Percentiles rank a stretch among this genome's conserved stretches.
These are phyloP conservation scores for Gonocerus acuteangulatus DNA, from an alignment of 2,888 invertebrate species.

Conservation along the genomic window DNA sequence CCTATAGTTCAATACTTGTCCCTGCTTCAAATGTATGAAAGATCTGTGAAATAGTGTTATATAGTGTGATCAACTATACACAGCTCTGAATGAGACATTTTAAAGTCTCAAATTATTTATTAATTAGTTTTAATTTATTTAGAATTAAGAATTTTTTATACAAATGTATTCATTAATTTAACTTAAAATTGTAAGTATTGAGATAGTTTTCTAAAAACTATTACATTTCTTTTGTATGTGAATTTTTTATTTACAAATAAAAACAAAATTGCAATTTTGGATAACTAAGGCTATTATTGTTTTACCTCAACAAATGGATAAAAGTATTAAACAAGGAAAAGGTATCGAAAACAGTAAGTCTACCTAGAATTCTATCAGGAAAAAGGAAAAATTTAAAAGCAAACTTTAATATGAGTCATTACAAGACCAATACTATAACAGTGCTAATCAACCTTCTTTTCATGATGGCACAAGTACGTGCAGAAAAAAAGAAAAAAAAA, in stretches of 20 bases:
- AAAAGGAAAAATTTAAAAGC: too few species aligned
- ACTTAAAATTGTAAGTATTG: conserved; percentile 21
- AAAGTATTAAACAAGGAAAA: neutral
- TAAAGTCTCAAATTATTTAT: conserved; percentile 29
- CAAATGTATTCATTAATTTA: conserved; percentile 32
- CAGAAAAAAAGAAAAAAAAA: too few species aligned
- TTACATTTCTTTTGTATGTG: conserved; percentile 21
- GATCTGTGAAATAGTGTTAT: conserved; percentile 27
- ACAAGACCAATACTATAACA: too few species aligned
- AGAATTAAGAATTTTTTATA: conserved; percentile 31
- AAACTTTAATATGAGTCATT: too few species aligned
- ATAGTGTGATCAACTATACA: conserved; percentile 7
- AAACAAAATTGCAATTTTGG: conserved; percentile 23
- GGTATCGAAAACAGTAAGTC: too few species aligned
- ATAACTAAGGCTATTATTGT: conserved; percentile 3
- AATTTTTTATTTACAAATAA: conserved; percentile 23
- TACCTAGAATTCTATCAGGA: too few species aligned
- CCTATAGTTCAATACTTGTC: conserved; percentile 36
- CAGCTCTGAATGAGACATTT: conserved; percentile 6
- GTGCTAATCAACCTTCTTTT: too few species aligned
- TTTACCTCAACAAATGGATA: neutral
- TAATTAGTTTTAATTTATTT: conserved; percentile 28
- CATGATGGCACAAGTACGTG: too few species aligned
- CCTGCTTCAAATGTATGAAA: conserved; percentile 31
- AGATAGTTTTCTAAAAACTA: conserved; percentile 26